A percentile compares a stretch with the other conserved stretches of the same genome.
Conservation (phyloP, 2,888 invertebrate genomes). For the Rotaria magnacalcarata region DNA sequence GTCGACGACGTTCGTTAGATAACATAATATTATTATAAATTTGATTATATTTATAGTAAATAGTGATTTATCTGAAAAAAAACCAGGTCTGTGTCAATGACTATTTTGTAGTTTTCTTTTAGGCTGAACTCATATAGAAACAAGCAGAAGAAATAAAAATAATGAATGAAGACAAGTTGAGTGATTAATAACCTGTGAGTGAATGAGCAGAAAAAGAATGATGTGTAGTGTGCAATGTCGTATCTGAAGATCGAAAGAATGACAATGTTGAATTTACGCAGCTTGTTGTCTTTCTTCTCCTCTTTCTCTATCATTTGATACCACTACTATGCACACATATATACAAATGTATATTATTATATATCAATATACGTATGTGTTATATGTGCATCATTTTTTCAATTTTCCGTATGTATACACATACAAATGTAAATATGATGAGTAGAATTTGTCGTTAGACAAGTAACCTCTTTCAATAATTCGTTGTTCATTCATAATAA, state of each 20-base stretch:
- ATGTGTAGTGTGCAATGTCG: not conserved
- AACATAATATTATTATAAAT: not conserved
- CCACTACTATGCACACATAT: not conserved
- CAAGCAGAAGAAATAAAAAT: not conserved
- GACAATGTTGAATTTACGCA: not conserved
- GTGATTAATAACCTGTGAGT: not conserved
- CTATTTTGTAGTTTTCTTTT: not conserved
- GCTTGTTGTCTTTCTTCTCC: not conserved
- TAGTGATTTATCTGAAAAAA: not conserved
- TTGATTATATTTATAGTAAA: not conserved
- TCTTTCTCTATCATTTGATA: not conserved
- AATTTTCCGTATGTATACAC: not conserved
- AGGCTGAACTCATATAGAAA: not conserved
- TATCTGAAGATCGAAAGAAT: not conserved
- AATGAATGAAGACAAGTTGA: not conserved
- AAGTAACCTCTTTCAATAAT: not conserved
- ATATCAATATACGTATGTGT: not conserved
- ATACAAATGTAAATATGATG: not conserved
- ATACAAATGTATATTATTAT: not conserved
- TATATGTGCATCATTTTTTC: conserved; percentile 20
- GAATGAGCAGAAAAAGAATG: not conserved
- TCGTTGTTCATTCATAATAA: not conserved
- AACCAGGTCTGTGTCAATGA: not conserved
- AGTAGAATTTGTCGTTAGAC: not conserved
- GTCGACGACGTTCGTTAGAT: not conserved